Evolutionary conservation across 2,888 invertebrate genomes (phyloP).

Genomic region (Philaethria dido): DNA sequence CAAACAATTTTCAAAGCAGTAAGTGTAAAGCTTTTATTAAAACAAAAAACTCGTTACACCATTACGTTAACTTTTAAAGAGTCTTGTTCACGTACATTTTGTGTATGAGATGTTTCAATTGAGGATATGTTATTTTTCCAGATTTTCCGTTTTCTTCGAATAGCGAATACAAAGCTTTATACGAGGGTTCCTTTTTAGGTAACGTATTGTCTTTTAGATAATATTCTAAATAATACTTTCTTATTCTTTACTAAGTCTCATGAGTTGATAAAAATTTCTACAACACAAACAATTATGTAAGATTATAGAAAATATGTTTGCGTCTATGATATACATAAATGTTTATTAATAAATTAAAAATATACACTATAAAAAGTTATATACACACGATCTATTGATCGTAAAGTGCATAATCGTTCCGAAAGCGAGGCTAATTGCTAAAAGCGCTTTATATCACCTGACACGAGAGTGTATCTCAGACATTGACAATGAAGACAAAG

Average conservation of each 20-base stretch:
- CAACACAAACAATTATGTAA: background rate
- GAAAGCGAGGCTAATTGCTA: background rate
- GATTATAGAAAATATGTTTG: background rate
- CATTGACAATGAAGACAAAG: constrained; percentile 7
- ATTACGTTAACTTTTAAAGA: background rate
- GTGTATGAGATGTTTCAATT: constrained; percentile 5
- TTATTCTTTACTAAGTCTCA: background rate
- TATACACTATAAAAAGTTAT: too few relatives aligned
- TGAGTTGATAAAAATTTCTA: background rate
- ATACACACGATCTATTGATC: background rate
- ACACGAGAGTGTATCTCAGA: background rate
- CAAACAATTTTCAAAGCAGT: background rate
- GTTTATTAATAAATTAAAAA: too few relatives aligned
- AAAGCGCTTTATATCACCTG: background rate
- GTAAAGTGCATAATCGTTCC: background rate
- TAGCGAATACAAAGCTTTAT: constrained; percentile 13
- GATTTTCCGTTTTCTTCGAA: constrained; percentile 11
- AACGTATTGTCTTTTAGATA: constrained; percentile 19
- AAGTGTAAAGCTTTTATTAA: background rate
- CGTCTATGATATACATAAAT: too few relatives aligned
- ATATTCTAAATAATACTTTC: background rate
- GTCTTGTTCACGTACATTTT: background rate
- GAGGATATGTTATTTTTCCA: constrained; percentile 13
- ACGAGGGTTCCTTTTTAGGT: constrained; percentile 4
- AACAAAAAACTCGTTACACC: background rate